Percentiles rank a stretch among this genome's conserved stretches.
phyloP scores from a whole-genome alignment of 2,888 invertebrate genomes.

The Ophion obscuratus region DNA sequence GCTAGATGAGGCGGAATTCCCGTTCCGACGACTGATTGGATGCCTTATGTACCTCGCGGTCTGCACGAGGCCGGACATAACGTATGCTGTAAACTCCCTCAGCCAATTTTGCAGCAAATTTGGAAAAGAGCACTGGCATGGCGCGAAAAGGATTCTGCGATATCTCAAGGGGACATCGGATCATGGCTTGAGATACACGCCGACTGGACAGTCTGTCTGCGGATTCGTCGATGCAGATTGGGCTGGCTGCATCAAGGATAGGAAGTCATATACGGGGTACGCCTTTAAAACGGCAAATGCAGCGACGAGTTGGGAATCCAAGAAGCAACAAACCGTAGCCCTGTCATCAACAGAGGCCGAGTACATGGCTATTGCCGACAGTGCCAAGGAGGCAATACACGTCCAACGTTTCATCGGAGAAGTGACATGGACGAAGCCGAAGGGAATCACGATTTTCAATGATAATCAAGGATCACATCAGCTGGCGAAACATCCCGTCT shows the following conservation, averaged over 20 bases:
- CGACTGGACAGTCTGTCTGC: neutral
- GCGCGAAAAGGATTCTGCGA: conserved; percentile 19
- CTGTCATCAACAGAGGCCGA: conserved; percentile 61
- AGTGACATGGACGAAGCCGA: neutral
- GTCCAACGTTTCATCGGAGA: conserved; percentile 42
- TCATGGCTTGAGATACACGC: neutral
- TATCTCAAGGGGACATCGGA: conserved; percentile 9
- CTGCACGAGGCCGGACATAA: conserved; percentile 25
- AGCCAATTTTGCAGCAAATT: conserved; percentile 1
- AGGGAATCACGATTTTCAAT: conserved; percentile 8
- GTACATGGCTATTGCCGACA: conserved; percentile 58
- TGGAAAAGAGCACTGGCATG: neutral
- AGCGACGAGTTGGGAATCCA: conserved; percentile 57
- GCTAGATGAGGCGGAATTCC: neutral
- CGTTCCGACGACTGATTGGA: conserved; percentile 4
- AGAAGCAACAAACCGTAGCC: conserved; percentile 60
- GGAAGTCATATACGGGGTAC: conserved; percentile 63
- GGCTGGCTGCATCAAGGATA: conserved; percentile 26
- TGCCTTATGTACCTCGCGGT: conserved; percentile 3
- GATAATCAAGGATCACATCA: conserved; percentile 51
- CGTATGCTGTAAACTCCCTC: neutral
- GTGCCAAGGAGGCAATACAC: conserved; percentile 58
- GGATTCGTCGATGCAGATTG: conserved; percentile 28
- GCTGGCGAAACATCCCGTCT: conserved; percentile 44
- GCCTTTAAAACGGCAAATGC: conserved; percentile 45